Evolutionary conservation across 2,797 vertebrate species (phyloP).

Genomic region (Pseudocheirus occidentalis): DNA sequence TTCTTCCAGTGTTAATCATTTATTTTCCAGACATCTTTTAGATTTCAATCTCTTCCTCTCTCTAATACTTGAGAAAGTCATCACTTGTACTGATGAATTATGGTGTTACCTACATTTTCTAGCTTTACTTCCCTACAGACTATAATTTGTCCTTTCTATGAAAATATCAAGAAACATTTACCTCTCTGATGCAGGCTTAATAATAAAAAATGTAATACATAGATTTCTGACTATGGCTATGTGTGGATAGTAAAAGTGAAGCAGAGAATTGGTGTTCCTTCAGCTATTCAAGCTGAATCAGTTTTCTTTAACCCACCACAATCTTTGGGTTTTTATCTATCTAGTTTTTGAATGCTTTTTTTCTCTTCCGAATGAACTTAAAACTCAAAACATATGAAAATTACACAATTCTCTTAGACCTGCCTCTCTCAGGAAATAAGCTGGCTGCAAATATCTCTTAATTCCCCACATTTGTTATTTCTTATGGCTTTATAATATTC

Average conservation of each 20-base stretch:
- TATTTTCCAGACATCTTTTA: slow-evolving; percentile 31
- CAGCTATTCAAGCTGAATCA: slow-evolving; percentile 12
- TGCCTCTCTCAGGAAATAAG: not conserved
- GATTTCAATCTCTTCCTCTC: slow-evolving; percentile 1
- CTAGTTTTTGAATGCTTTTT: not conserved
- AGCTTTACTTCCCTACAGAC: slow-evolving; percentile 1
- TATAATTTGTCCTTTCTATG: slow-evolving; percentile 12
- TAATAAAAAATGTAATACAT: slow-evolving; percentile 3
- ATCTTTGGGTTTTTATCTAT: not conserved
- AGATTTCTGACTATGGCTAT: slow-evolving; percentile 1
- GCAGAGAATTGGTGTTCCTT: slow-evolving; percentile 18
- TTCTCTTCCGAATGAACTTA: slow-evolving; percentile 41
- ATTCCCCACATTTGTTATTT: not conserved
- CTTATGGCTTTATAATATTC: not conserved
- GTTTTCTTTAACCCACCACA: slow-evolving; percentile 13
- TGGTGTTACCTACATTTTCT: not conserved
- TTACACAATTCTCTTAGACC: not conserved
- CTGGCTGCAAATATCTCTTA: not conserved
- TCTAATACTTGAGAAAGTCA: not conserved
- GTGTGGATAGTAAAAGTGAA: not conserved
- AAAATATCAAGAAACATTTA: slow-evolving; percentile 25
- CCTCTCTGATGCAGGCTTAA: slow-evolving; percentile 19
- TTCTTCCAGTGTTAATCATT: slow-evolving; percentile 22
- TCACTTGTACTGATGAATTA: slow-evolving; percentile 3
- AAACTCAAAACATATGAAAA: slow-evolving; percentile 14